Conservation (phyloP, 2,888 invertebrate genomes). For the Drosophila eohydei region DNA sequence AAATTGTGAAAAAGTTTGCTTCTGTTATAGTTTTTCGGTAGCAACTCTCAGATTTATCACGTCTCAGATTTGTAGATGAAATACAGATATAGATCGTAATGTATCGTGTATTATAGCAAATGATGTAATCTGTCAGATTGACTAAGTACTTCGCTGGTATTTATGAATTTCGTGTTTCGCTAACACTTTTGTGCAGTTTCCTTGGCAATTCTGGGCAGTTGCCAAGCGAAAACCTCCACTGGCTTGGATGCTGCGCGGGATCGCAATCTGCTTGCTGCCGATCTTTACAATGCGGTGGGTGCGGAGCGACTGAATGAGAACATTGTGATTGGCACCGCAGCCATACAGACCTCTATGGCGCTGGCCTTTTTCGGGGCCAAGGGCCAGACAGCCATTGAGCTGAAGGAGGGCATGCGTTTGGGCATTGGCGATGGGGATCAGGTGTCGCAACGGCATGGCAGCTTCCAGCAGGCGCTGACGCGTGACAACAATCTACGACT, state of each 20-base stretch:
- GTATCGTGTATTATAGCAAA: background rate
- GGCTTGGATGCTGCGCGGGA: conserved; percentile 55
- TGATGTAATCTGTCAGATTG: background rate
- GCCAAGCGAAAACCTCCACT: conserved; percentile 42
- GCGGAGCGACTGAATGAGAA: conserved; percentile 87
- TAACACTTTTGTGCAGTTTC: conserved; percentile 38
- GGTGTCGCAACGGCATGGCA: conserved; percentile 74
- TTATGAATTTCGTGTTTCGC: background rate
- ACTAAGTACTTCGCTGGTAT: background rate
- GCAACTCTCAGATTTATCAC: background rate
- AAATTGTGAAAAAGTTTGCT: background rate
- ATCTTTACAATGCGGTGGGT: conserved; percentile 86
- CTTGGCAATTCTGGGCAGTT: conserved; percentile 37
- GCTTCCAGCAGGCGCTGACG: conserved; percentile 73
- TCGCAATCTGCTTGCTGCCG: conserved; percentile 77
- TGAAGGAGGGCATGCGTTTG: conserved; percentile 86
- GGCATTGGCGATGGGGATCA: conserved; percentile 72
- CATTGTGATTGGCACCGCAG: conserved; percentile 90
- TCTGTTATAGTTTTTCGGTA: background rate
- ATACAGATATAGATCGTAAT: no score
- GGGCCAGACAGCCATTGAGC: conserved; percentile 87
- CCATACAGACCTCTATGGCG: conserved; percentile 90
- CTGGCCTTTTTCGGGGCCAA: conserved; percentile 90
- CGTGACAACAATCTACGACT: conserved; percentile 85
- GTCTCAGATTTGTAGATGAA: no score